Evolutionary conservation across 2,113 vertebrate species (phyloP).

Genomic region (Oenanthe melanoleuca): DNA sequence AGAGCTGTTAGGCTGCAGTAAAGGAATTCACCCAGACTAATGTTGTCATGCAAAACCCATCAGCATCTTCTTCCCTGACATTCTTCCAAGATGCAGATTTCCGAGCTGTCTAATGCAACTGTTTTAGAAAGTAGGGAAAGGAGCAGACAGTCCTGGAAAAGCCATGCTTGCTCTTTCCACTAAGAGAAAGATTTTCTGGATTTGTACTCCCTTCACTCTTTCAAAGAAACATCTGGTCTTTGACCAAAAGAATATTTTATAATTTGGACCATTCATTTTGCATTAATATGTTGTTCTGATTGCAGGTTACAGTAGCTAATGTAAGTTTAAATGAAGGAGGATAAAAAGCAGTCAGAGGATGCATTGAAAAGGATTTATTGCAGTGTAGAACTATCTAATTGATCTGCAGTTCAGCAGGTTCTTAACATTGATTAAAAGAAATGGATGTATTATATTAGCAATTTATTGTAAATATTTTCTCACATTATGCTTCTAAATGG

Average conservation of each 20-base stretch:
- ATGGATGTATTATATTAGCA: not conserved
- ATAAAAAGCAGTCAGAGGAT: not conserved
- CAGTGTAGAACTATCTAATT: not conserved
- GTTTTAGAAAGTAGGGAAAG: not conserved
- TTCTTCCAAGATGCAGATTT: not conserved
- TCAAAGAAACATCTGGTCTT: not conserved
- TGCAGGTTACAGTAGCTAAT: not conserved
- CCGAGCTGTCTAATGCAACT: not conserved
- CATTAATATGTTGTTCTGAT: not conserved
- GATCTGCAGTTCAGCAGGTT: not conserved
- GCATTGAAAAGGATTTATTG: not conserved
- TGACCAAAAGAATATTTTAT: not conserved
- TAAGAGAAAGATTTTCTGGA: not conserved
- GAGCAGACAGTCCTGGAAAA: not conserved
- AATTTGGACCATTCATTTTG: not conserved
- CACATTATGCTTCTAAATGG: not conserved
- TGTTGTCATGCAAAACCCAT: not conserved
- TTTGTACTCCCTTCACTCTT: not conserved
- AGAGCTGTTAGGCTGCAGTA: not conserved
- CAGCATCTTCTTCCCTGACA: not conserved
- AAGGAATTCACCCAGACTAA: not conserved
- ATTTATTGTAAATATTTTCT: not conserved
- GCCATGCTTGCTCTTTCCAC: not conserved
- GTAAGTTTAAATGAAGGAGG: not conserved
- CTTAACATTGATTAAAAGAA: not conserved